Conservation (phyloP, 2,797 vertebrate species). For the Selene dorsalis region DNA sequence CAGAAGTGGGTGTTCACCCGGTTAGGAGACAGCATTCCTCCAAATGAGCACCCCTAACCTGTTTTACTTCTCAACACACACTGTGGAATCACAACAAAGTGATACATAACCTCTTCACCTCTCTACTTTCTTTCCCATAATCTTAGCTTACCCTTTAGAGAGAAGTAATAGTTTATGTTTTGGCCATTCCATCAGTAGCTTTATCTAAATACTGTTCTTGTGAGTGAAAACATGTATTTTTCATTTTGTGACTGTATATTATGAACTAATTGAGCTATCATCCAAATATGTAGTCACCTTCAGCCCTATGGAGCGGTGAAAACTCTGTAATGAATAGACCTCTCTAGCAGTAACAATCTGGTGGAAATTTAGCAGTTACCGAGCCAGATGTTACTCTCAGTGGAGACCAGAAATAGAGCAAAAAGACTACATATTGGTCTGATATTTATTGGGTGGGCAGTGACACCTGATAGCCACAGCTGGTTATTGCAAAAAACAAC, state of each 20-base stretch:
- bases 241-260: not conserved
- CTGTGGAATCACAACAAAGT: not conserved
- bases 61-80: constrained; percentile 26
- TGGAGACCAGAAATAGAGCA: not conserved
- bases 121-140: not conserved
- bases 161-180: not conserved
- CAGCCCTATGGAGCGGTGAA: not conserved
- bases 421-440: not conserved
- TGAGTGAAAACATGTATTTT: not conserved
- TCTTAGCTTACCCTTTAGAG: not conserved
- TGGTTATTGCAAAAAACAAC: not conserved
- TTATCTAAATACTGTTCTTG: not conserved
- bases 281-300: not conserved
- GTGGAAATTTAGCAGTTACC: not conserved
- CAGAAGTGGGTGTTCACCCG: constrained; percentile 48
- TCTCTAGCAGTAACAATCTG: not conserved
- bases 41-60: constrained; percentile 56
- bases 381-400: not conserved
- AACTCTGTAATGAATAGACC: not conserved
- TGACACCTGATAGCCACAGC: not conserved
- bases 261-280: too few relatives aligned
- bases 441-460: not conserved
- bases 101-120: constrained; percentile 12
- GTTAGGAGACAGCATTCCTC: constrained; percentile 39
- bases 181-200: not conserved